Conservation (phyloP, 2,113 vertebrate species). For the Sakesphorus luctuosus region DNA sequence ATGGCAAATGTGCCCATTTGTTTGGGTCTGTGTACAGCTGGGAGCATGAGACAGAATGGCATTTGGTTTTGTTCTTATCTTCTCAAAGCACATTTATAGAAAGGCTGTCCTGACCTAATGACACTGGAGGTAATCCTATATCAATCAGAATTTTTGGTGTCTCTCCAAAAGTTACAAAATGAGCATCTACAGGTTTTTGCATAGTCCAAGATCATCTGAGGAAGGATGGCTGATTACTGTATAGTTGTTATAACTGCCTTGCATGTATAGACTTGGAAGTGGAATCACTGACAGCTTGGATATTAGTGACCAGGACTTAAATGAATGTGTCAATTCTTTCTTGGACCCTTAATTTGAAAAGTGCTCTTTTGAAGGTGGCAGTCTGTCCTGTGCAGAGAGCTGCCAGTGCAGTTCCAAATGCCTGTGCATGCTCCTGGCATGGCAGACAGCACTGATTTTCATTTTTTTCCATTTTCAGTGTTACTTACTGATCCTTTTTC, state of each 20-base stretch:
- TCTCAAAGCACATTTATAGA: not conserved
- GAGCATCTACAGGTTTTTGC: not conserved
- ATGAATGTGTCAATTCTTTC: not conserved
- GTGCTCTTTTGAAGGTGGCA: not conserved
- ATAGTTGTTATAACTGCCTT: not conserved
- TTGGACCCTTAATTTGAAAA: not conserved
- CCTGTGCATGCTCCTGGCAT: not conserved
- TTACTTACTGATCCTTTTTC: not conserved
- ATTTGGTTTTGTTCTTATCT: not conserved
- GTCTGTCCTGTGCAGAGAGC: not conserved
- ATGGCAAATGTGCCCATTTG: not conserved
- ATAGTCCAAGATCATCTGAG: fast-evolving
- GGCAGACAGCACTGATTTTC: not conserved
- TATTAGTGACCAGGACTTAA: not conserved
- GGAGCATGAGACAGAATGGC: not conserved
- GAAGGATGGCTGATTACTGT: not conserved
- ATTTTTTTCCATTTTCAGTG: not conserved
- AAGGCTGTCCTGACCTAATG: not conserved
- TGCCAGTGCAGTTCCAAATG: not conserved
- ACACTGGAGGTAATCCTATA: not conserved
- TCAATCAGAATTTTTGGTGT: not conserved
- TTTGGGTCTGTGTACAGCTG: not conserved
- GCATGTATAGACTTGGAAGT: not conserved
- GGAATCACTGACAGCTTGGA: not conserved
- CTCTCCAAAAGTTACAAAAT: not conserved